These are phyloP conservation scores for Helicorthomorpha holstii DNA, from an alignment of 1,140 invertebrate species.

Conservation along the genomic window DNA sequence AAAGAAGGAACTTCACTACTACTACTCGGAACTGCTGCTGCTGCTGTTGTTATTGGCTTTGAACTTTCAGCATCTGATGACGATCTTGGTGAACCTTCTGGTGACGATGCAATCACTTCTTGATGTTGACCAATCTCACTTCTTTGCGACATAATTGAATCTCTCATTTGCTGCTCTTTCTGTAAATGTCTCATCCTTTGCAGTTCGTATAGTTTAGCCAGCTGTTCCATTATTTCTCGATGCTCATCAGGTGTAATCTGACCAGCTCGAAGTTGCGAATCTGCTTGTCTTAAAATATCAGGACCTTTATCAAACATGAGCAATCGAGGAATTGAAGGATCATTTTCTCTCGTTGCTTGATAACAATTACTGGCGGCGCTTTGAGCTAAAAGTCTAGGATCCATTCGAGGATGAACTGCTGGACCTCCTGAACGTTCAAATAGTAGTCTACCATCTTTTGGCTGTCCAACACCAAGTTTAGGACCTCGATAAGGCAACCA, in stretches of 20 bases:
- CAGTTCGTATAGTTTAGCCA: conserved; percentile 48
- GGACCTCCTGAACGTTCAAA: background rate
- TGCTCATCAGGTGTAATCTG: conserved; percentile 59
- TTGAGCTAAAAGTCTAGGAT: background rate
- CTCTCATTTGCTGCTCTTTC: conserved; percentile 1
- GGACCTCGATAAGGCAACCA: background rate
- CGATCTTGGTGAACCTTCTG: background rate
- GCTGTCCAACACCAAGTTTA: background rate
- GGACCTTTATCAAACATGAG: conserved; percentile 2
- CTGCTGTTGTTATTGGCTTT: background rate
- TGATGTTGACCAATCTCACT: background rate
- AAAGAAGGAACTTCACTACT: background rate
- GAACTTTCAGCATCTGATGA: background rate
- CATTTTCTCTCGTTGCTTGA: background rate
- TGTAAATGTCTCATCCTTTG: conserved; percentile 46
- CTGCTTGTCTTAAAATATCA: conserved; percentile 56
- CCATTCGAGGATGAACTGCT: background rate
- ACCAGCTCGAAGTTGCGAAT: conserved; percentile 56
- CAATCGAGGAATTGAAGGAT: background rate
- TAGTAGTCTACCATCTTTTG: background rate
- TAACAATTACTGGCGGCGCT: background rate
- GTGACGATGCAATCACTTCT: background rate
- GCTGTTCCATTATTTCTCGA: conserved; percentile 51
- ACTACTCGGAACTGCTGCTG: background rate
- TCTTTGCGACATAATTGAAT: background rate